phyloP scores from a whole-genome alignment of 2,113 vertebrate species.

The Bos javanicus region DNA sequence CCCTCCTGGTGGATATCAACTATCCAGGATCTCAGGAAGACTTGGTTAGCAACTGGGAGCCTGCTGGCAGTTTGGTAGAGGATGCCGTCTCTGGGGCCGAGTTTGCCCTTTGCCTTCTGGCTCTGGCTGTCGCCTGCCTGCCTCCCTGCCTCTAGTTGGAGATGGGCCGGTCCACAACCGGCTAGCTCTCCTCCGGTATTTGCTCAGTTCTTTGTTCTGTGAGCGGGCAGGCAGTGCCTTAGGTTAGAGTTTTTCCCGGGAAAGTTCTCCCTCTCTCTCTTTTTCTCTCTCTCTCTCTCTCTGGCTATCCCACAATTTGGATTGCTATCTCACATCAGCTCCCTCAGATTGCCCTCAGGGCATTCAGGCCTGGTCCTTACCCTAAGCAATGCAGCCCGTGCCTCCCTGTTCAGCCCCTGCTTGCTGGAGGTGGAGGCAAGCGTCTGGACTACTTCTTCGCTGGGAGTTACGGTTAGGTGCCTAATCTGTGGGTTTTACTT shows the following conservation, averaged over 20 bases:
- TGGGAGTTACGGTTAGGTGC: background rate
- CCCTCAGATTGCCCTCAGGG: background rate
- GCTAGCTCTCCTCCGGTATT: background rate
- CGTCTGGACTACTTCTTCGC: fast-evolving
- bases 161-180: fast-evolving
- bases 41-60: background rate
- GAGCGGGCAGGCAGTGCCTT: fast-evolving
- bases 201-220: background rate
- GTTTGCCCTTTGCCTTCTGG: background rate
- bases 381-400: fast-evolving
- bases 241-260: fast-evolving
- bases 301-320: background rate
- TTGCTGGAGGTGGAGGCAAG: background rate
- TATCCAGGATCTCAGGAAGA: background rate
- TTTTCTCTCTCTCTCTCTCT: too few relatives aligned
- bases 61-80: background rate
- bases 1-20: background rate
- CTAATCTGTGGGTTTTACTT: background rate
- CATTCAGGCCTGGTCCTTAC: background rate
- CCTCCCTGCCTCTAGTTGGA: fast-evolving
- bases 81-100: fast-evolving
- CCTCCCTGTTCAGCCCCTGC: background rate
- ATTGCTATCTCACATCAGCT: background rate
- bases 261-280: background rate
- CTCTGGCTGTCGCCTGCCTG: fast-evolving